Percentiles rank a stretch among this genome's conserved stretches.
Evolutionary conservation across 2,888 invertebrate genomes (phyloP).

Genomic region (Lycia hirtaria): DNA sequence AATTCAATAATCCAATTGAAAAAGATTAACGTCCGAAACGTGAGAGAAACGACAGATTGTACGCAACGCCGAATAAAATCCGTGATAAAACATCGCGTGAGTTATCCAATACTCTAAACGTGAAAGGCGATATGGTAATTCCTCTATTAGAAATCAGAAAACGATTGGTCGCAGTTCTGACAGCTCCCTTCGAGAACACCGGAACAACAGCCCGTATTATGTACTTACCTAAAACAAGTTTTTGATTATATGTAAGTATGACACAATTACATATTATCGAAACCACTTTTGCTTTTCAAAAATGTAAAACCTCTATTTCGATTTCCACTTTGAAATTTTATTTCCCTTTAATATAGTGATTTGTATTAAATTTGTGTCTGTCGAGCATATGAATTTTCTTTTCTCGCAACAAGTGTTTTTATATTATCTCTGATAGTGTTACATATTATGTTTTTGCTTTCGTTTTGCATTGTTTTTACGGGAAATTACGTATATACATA

Average conservation of each 20-base stretch:
- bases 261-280: constrained; percentile 38
- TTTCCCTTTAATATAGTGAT: constrained; percentile 26
- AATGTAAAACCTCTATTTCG: constrained; percentile 41
- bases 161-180: constrained; percentile 53
- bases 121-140: constrained; percentile 81
- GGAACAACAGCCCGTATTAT: constrained; percentile 44
- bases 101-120: constrained; percentile 68
- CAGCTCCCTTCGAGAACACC: constrained; percentile 46
- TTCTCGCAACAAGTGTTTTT: neutral
- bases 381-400: neutral
- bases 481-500: too few relatives aligned
- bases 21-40: constrained; percentile 7
- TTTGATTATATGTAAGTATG: constrained; percentile 44
- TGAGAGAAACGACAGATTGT: constrained; percentile 15
- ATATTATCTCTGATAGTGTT: too few relatives aligned
- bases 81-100: constrained; percentile 51
- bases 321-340: constrained; percentile 33
- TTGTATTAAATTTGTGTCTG: neutral
- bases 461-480: neutral
- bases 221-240: constrained; percentile 41
- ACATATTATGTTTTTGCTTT: too few relatives aligned
- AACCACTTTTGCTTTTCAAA: constrained; percentile 37
- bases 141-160: constrained; percentile 74
- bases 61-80: constrained; percentile 16
- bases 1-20: constrained; percentile 4